These are phyloP conservation scores for Gryllus bimaculatus DNA, from an alignment of 1,140 invertebrate genomes.

Conservation along the genomic window DNA sequence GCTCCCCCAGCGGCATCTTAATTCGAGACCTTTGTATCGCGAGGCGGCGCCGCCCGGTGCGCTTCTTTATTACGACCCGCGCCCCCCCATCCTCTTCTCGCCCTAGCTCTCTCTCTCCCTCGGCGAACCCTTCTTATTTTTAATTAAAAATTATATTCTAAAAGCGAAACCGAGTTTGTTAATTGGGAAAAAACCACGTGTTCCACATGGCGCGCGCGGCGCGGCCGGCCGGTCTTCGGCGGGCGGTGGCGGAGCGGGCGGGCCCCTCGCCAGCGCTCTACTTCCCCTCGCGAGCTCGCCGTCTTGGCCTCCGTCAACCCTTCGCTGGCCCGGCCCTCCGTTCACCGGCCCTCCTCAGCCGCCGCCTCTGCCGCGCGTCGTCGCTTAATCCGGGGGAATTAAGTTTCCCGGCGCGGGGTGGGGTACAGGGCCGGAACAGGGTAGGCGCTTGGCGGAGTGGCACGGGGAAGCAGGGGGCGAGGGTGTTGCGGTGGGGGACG, in stretches of 20 bases:
- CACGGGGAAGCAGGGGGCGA: no score
- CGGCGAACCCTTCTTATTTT: neutral
- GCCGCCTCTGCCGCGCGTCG: no score
- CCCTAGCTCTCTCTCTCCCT: no score
- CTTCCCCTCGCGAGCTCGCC: neutral
- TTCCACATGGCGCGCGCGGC: neutral
- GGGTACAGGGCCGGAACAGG: no score
- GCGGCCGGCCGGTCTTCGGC: no score
- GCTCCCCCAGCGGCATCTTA: neutral
- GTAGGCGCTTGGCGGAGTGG: no score
- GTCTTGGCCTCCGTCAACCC: no score
- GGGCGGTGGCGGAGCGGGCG: no score
- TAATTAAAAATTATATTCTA: neutral
- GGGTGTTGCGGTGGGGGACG: no score
- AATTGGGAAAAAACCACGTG: neutral
- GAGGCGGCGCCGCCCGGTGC: neutral
- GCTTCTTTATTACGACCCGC: neutral
- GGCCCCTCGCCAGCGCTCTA: neutral
- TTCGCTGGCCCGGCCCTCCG: no score
- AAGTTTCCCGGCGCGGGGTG: neutral
- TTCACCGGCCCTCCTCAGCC: no score
- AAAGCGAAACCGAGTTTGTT: constrained; percentile 4
- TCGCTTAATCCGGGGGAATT: neutral
- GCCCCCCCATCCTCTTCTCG: no score
- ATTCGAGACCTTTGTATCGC: neutral